Conservation (phyloP, 2,797 vertebrate genomes). For the Darevskia mixta region DNA sequence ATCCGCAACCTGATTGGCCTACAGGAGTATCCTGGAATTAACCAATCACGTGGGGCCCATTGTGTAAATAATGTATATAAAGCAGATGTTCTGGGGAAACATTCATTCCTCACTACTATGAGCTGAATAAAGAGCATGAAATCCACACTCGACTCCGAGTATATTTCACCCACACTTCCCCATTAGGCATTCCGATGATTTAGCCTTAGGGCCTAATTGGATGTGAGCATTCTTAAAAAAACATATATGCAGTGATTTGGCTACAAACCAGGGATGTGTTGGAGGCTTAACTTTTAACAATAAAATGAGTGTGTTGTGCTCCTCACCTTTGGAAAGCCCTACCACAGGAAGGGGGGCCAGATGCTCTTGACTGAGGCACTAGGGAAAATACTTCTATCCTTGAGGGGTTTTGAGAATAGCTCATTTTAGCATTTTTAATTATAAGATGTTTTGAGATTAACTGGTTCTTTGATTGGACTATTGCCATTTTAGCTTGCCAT, state of each 20-base stretch:
- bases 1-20: too few species aligned
- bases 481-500: not conserved
- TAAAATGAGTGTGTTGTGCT: not conserved
- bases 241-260: not conserved
- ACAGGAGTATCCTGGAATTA: too few species aligned
- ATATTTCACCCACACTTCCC: not conserved
- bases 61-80: too few species aligned
- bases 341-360: not conserved
- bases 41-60: too few species aligned
- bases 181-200: not conserved
- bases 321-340: not conserved
- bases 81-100: too few species aligned
- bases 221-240: not conserved
- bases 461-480: not conserved
- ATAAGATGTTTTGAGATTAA: not conserved
- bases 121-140: too few species aligned
- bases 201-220: too few species aligned
- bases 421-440: constrained; percentile 4
- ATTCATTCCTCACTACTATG: too few species aligned
- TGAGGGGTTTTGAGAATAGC: not conserved
- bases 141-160: too few species aligned
- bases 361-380: not conserved
- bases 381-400: not conserved
- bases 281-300: not conserved
- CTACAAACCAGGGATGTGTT: not conserved